Evolutionary conservation across 2,797 vertebrate genomes (phyloP).

Genomic region (Anas georgica): DNA sequence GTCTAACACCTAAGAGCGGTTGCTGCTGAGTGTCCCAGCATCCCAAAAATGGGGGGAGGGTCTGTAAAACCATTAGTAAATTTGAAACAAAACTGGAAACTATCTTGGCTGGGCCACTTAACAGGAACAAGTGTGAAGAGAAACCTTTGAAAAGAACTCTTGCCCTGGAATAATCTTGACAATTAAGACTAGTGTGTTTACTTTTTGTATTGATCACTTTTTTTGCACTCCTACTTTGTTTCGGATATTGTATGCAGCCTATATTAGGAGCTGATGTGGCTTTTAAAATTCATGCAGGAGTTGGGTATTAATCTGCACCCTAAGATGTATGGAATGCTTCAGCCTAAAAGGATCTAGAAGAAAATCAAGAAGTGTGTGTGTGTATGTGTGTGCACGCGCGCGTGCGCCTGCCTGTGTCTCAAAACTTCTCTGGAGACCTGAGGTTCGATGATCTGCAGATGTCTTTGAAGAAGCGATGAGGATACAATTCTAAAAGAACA

Average conservation of each 20-base stretch:
- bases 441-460: conserved; percentile 35
- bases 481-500: conserved; percentile 56
- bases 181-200: conserved; percentile 83
- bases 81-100: conserved; percentile 76
- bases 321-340: conserved; percentile 63
- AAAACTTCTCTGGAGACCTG: conserved; percentile 55
- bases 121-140: conserved; percentile 74
- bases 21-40: conserved; percentile 72
- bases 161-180: conserved; percentile 84
- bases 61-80: conserved; percentile 52
- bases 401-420: not conserved
- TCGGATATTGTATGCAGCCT: conserved; percentile 74
- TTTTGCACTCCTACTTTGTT: conserved; percentile 83
- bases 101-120: conserved; percentile 78
- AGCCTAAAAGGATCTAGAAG: conserved; percentile 68
- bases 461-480: conserved; percentile 66
- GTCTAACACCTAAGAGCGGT: conserved; percentile 65
- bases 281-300: conserved; percentile 74
- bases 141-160: conserved; percentile 78
- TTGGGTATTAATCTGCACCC: conserved; percentile 70
- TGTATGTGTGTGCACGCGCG: not conserved
- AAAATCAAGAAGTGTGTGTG: conserved; percentile 44
- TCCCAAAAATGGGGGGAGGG: conserved; percentile 67
- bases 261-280: conserved; percentile 74
- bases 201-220: conserved; percentile 83